These are phyloP conservation scores for Paraplagusia blochii DNA, from an alignment of 2,113 vertebrate genomes.

Conservation along the genomic window DNA sequence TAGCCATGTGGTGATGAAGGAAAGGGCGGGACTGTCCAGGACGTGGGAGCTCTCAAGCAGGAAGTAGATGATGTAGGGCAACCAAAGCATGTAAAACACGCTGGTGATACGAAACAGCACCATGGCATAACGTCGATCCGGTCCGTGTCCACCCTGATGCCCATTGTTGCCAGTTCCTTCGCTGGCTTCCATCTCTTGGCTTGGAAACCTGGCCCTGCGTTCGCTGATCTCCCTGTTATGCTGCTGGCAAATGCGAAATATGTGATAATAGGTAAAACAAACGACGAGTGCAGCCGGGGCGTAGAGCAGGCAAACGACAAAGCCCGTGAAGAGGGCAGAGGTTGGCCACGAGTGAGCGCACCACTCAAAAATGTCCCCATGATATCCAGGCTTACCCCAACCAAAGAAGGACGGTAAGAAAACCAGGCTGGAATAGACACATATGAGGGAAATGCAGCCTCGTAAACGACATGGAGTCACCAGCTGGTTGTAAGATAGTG, in stretches of 20 bases:
- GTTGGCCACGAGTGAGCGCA: conserved; percentile 96
- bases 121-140: conserved; percentile 93
- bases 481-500: conserved; percentile 96
- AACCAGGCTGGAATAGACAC: conserved; percentile 92
- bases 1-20: conserved; percentile 97
- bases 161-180: conserved; percentile 77
- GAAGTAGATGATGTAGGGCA: conserved; percentile 98
- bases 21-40: conserved; percentile 87
- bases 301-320: conserved; percentile 95
- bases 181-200: conserved; percentile 85
- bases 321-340: conserved; percentile 93
- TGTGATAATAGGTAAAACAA: conserved; percentile 98
- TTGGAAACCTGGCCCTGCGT: conserved; percentile 91
- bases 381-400: conserved; percentile 98
- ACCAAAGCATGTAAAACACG: conserved; percentile 97
- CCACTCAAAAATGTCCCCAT: conserved; percentile 98
- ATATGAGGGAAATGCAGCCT: conserved; percentile 92
- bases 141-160: conserved; percentile 78
- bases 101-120: conserved; percentile 97
- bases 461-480: conserved; percentile 95
- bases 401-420: conserved; percentile 97
- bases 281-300: conserved; percentile 95
- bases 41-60: conserved; percentile 94
- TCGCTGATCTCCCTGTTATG: conserved; percentile 98
- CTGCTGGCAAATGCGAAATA: conserved; percentile 97